Conservation (phyloP, 2,888 invertebrate genomes). For the Netelia inedita region DNA sequence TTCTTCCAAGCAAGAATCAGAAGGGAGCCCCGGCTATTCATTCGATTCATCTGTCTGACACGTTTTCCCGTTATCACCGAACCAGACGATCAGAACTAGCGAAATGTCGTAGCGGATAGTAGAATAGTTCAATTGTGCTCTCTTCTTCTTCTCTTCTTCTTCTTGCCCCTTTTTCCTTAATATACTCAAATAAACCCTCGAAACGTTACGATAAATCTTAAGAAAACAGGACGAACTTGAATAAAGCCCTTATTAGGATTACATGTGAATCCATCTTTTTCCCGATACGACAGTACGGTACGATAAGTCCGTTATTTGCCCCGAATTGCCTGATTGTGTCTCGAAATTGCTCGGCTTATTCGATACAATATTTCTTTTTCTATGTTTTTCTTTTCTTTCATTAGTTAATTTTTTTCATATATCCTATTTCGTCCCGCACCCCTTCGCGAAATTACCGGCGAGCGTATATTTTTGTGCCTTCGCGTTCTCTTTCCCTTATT, state of each 20-base stretch:
- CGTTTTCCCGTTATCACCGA: slow-evolving; percentile 46
- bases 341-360: neutral
- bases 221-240: slow-evolving; percentile 4
- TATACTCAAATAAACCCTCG: neutral
- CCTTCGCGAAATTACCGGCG: slow-evolving; percentile 25
- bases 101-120: slow-evolving; percentile 35
- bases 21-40: slow-evolving; percentile 58
- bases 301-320: neutral
- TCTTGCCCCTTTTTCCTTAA: slow-evolving; percentile 23
- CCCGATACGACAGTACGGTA: no score
- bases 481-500: slow-evolving; percentile 29
- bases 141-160: slow-evolving; percentile 3
- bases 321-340: neutral
- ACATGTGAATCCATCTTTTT: no score
- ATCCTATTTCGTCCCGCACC: neutral
- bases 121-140: slow-evolving; percentile 44
- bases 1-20: slow-evolving; percentile 48
- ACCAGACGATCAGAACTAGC: slow-evolving; percentile 39
- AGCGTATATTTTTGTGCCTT: slow-evolving; percentile 20
- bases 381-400: neutral
- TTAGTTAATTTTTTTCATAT: neutral
- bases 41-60: slow-evolving; percentile 66
- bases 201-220: slow-evolving; percentile 47
- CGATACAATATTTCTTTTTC: neutral
- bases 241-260: no score